phyloP scores from a whole-genome alignment of 2,113 vertebrate genomes.

The Chaetorhynchus papuensis region DNA sequence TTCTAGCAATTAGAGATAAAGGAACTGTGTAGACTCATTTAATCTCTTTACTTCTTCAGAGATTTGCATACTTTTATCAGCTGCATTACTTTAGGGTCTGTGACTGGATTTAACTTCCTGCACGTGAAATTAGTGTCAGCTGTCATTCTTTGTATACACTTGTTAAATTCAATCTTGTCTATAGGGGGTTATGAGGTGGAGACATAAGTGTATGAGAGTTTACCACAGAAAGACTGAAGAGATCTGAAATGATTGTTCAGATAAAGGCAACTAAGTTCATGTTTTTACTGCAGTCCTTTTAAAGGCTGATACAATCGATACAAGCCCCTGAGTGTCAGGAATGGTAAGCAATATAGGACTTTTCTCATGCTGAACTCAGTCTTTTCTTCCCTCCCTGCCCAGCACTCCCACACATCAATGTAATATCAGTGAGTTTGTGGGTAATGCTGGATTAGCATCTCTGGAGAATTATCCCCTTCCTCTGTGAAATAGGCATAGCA shows the following conservation, averaged over 20 bases:
- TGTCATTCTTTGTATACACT: slow-evolving; percentile 57
- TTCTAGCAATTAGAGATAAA: slow-evolving; percentile 25
- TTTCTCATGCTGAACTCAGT: background rate
- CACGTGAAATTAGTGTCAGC: slow-evolving; percentile 67
- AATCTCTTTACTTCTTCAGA: slow-evolving; percentile 51
- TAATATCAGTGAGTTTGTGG: background rate
- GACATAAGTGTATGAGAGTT: slow-evolving; percentile 36
- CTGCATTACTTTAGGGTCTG: slow-evolving; percentile 42
- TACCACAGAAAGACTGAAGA: slow-evolving; percentile 3
- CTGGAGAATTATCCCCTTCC: background rate
- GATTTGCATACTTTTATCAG: slow-evolving; percentile 49
- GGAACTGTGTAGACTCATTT: slow-evolving; percentile 1
- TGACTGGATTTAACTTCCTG: slow-evolving; percentile 64
- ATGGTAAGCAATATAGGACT: background rate
- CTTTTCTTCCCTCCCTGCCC: background rate
- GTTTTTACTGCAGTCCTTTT: slow-evolving; percentile 21
- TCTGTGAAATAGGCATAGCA: background rate
- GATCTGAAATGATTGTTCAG: slow-evolving; percentile 4
- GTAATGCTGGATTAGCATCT: background rate
- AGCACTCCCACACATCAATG: rapidly evolving
- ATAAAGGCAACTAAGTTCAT: slow-evolving; percentile 31
- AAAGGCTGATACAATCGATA: background rate
- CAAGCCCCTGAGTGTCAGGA: background rate
- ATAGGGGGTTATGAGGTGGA: slow-evolving; percentile 19
- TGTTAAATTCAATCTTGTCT: slow-evolving; percentile 64